Conservation (phyloP, 2,113 vertebrate genomes). For the Stictonetta naevosa region DNA sequence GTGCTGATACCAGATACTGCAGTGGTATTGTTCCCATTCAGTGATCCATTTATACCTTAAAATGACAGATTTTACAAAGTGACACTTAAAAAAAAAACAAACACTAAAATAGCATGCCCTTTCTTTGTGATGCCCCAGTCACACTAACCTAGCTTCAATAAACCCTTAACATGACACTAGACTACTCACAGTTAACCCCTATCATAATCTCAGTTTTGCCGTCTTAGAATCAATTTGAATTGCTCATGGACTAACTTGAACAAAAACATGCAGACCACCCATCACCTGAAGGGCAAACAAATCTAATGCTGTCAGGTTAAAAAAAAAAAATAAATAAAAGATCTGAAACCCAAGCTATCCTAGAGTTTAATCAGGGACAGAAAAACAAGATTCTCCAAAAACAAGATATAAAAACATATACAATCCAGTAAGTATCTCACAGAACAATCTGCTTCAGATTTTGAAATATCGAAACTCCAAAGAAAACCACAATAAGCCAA, state of each 20-base stretch:
- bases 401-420: neutral
- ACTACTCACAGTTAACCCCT: neutral
- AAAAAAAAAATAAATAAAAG: neutral
- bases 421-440: neutral
- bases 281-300: neutral
- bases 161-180: neutral
- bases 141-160: neutral
- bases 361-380: neutral
- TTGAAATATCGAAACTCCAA: neutral
- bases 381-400: neutral
- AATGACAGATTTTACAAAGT: conserved; percentile 10
- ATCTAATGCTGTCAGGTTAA: neutral
- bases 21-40: conserved; percentile 84
- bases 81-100: neutral
- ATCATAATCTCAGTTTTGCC: neutral
- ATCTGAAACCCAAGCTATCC: neutral
- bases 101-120: neutral
- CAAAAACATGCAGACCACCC: neutral
- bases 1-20: conserved; percentile 79
- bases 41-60: conserved; percentile 85
- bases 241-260: neutral
- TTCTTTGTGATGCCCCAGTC: neutral
- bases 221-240: neutral
- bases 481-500: neutral
- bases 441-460: neutral